These are phyloP conservation scores for Eidolon helvum DNA, from an alignment of 2,113 vertebrate species.

Conservation along the genomic window DNA sequence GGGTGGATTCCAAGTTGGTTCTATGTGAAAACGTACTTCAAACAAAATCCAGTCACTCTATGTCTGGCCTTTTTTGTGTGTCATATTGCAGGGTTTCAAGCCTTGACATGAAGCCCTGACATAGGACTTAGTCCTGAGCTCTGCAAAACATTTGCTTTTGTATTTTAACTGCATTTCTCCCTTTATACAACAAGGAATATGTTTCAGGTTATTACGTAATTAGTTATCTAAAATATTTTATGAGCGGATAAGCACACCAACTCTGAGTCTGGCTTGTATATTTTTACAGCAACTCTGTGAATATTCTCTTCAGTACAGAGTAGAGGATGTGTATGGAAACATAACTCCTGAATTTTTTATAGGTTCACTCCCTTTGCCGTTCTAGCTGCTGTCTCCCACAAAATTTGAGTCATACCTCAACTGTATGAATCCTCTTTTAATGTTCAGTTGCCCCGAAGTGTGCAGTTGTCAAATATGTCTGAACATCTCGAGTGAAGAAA, in stretches of 20 bases:
- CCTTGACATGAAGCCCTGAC: conserved; percentile 59
- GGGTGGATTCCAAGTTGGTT: conserved; percentile 69
- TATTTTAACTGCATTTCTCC: conserved; percentile 6
- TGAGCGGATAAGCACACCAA: conserved; percentile 60
- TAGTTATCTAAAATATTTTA: conserved; percentile 66
- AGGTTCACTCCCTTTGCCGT: conserved; percentile 66
- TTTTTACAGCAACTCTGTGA: conserved; percentile 67
- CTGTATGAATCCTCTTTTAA: conserved; percentile 78
- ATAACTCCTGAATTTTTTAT: conserved; percentile 80
- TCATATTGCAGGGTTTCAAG: conserved; percentile 57
- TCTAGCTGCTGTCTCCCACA: conserved; percentile 80
- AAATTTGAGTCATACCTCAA: conserved; percentile 81
- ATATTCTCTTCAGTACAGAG: conserved; percentile 56
- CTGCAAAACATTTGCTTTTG: conserved; percentile 48
- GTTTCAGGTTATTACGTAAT: conserved; percentile 64
- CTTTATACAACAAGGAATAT: conserved; percentile 57
- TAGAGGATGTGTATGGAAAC: conserved; percentile 50
- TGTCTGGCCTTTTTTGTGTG: conserved; percentile 74
- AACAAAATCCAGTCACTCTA: conserved; percentile 65
- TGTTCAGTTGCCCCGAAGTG: conserved; percentile 77
- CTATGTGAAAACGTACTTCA: conserved; percentile 65
- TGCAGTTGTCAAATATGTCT: conserved; percentile 68
- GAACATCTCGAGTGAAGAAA: conserved; percentile 66
- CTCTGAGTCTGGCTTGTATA: conserved; percentile 44
- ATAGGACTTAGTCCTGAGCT: neutral